A percentile compares a stretch with the other conserved stretches of the same genome.
Evolutionary conservation across 2,888 invertebrate species (phyloP).

Genomic region (Monopis laevigella): DNA sequence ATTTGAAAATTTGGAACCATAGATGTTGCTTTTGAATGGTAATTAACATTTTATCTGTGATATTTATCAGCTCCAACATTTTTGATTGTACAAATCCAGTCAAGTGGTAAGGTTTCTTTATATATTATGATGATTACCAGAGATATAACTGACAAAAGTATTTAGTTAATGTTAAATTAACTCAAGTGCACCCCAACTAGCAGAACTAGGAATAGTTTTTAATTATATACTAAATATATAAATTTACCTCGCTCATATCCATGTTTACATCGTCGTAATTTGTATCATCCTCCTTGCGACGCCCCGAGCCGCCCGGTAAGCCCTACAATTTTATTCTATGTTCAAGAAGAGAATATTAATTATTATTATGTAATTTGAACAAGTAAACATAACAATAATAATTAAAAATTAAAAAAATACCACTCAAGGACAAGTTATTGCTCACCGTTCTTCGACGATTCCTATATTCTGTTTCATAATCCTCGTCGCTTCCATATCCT

Average conservation of each 20-base stretch:
- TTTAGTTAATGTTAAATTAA: too few species aligned
- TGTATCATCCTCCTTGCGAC: slow-evolving; percentile 64
- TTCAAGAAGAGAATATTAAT: slow-evolving; percentile 69
- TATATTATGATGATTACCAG: too few species aligned
- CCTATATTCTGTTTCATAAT: slow-evolving; percentile 63
- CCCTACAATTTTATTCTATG: slow-evolving; percentile 66
- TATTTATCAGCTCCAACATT: too few species aligned
- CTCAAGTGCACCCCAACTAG: too few species aligned
- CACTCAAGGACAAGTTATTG: slow-evolving; percentile 16
- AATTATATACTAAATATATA: too few species aligned
- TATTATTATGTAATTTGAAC: slow-evolving; percentile 32
- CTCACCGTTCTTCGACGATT: slow-evolving; percentile 43
- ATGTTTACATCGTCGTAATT: slow-evolving; percentile 82
- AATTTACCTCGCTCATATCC: slow-evolving; percentile 79
- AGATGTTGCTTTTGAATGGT: too few species aligned
- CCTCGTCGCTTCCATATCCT: slow-evolving; percentile 83
- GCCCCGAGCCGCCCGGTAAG: slow-evolving; percentile 24
- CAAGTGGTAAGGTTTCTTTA: too few species aligned
- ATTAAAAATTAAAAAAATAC: slow-evolving; percentile 23
- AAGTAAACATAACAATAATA: slow-evolving; percentile 18
- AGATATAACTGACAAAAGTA: too few species aligned
- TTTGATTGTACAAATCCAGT: too few species aligned
- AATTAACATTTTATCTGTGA: too few species aligned
- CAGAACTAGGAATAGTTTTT: too few species aligned
- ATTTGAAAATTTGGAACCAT: too few species aligned